Conservation (phyloP, 2,797 vertebrate species). For the Microcaecilia unicolor region DNA sequence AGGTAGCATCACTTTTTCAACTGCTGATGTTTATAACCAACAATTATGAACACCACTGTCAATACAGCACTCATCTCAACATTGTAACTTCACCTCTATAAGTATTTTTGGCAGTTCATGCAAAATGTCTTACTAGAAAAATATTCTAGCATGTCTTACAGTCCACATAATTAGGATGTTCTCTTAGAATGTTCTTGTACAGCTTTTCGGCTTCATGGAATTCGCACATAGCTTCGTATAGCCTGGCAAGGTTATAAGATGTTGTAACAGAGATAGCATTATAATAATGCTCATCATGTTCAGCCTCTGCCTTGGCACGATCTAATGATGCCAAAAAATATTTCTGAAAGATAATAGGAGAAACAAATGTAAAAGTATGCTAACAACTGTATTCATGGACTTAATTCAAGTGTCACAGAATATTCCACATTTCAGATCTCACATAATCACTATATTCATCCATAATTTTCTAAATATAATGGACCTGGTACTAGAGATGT, state of each 20-base stretch:
- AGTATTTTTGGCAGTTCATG: too few relatives aligned
- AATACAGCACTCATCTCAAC: too few relatives aligned
- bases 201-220: constrained; percentile 96
- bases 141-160: constrained; percentile 85
- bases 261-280: constrained; percentile 98
- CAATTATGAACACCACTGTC: too few relatives aligned
- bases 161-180: constrained; percentile 97
- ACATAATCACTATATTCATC: too few relatives aligned
- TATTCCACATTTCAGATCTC: too few relatives aligned
- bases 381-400: background rate
- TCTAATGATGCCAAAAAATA: constrained; percentile 94
- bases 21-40: too few relatives aligned
- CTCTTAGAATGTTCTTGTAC: constrained; percentile 95
- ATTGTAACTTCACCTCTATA: too few relatives aligned
- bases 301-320: constrained; percentile 92
- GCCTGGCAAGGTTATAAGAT: constrained; percentile 90
- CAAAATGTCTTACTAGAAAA: too few relatives aligned
- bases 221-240: constrained; percentile 96
- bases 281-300: constrained; percentile 97
- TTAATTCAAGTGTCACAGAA: background rate
- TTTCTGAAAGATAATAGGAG: constrained; percentile 63
- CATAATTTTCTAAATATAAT: too few relatives aligned
- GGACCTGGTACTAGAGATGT: too few relatives aligned
- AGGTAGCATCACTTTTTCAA: too few relatives aligned
- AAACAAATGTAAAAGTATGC: constrained; percentile 7